These are phyloP conservation scores for Conomelus anceps DNA, from an alignment of 2,888 invertebrate species.

Conservation along the genomic window DNA sequence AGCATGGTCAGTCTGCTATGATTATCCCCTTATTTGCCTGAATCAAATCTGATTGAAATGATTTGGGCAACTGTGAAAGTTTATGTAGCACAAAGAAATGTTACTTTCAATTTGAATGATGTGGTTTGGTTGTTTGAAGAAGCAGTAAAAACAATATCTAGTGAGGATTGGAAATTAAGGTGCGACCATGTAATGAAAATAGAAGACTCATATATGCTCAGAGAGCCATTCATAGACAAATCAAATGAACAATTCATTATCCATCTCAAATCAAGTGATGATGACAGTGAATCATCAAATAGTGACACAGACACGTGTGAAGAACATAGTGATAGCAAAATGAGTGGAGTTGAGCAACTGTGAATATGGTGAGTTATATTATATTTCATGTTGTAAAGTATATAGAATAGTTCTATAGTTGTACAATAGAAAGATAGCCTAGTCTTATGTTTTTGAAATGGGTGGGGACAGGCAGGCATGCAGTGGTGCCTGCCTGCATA, in stretches of 20 bases:
- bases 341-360: too few species aligned
- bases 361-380: too few species aligned
- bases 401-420: too few species aligned
- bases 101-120: background rate
- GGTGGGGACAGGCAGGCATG: too few species aligned
- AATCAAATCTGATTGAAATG: background rate
- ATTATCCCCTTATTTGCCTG: background rate
- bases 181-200: background rate
- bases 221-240: background rate
- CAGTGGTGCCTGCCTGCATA: too few species aligned
- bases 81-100: background rate
- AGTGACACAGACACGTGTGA: background rate
- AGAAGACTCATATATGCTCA: background rate
- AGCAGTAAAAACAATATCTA: background rate
- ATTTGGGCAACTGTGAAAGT: background rate
- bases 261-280: background rate
- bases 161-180: background rate
- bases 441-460: too few species aligned
- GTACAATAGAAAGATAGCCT: too few species aligned
- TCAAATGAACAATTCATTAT: background rate
- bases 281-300: background rate
- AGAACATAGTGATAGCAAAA: too few species aligned
- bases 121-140: background rate
- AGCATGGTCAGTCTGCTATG: background rate
- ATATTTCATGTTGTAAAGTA: too few species aligned